A percentile compares a stretch with the other conserved stretches of the same genome.
phyloP scores from a whole-genome alignment of 2,797 vertebrate species.

The Merluccius polli region DNA sequence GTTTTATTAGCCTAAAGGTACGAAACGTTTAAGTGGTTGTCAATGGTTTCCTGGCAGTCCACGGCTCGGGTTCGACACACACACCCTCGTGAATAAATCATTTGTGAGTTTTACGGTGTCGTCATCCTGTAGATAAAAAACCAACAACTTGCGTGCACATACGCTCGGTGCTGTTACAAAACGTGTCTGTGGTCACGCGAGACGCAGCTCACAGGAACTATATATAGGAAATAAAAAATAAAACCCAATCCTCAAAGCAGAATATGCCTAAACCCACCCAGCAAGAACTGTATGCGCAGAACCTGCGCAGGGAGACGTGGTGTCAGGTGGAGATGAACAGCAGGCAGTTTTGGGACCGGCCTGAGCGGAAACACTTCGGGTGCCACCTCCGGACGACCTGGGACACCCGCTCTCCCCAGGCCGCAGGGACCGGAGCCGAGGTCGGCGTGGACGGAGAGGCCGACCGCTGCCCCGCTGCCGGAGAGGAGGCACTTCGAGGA shows the following conservation, averaged over 20 bases:
- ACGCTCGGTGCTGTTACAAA: too few relatives aligned
- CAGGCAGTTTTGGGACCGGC: conserved; percentile 50
- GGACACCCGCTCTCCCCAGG: conserved; percentile 34
- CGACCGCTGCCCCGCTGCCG: not conserved
- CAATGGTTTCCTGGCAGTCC: not conserved
- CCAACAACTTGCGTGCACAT: not conserved
- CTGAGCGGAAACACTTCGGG: conserved; percentile 70
- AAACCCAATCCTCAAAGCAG: not conserved
- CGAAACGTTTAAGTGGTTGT: not conserved
- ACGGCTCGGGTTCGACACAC: not conserved
- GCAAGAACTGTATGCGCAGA: conserved; percentile 57
- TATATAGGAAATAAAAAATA: not conserved
- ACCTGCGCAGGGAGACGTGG: conserved; percentile 71
- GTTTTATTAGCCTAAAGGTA: not conserved
- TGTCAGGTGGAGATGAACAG: conserved; percentile 71
- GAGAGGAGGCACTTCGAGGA: conserved; percentile 71
- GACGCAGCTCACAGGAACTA: not conserved
- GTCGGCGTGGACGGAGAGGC: conserved; percentile 34
- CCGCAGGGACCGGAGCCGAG: conserved; percentile 22
- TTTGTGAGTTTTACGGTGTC: not conserved
- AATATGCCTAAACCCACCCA: conserved; percentile 44
- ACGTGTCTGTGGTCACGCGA: not conserved
- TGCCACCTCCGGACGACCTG: conserved; percentile 50
- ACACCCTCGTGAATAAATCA: not conserved
- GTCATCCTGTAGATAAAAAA: not conserved